phyloP scores from a whole-genome alignment of 2,797 vertebrate species.

The Thalassophryne amazonica region DNA sequence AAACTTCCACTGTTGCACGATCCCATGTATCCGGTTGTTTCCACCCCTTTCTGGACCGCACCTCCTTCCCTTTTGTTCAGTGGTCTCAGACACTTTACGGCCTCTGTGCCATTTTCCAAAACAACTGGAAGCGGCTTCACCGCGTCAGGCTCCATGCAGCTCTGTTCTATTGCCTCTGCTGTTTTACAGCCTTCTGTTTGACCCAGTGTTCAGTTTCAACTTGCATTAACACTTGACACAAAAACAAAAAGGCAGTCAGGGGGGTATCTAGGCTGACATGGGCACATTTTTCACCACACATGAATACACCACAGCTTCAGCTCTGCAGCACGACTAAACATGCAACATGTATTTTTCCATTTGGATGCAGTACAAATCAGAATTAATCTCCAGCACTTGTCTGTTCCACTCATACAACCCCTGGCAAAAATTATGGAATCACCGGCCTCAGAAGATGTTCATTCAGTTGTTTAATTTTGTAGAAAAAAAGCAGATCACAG shows the following conservation, averaged over 20 bases:
- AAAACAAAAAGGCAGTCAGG: slow-evolving; percentile 64
- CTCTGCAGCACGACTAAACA: not conserved
- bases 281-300: slow-evolving; percentile 1
- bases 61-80: slow-evolving; percentile 51
- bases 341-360: not conserved
- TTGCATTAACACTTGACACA: slow-evolving; percentile 62
- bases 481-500: too few relatives aligned
- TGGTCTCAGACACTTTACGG: slow-evolving; percentile 45
- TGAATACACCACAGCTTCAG: not conserved
- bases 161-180: slow-evolving; percentile 35
- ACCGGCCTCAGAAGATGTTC: too few relatives aligned
- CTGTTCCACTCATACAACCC: slow-evolving; percentile 33
- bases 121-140: slow-evolving; percentile 36
- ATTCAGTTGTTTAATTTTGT: too few relatives aligned
- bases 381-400: slow-evolving; percentile 38
- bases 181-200: slow-evolving; percentile 63
- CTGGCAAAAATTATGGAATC: too few relatives aligned
- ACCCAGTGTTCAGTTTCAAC: slow-evolving; percentile 74
- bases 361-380: slow-evolving; percentile 15
- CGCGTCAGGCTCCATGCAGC: slow-evolving; percentile 27
- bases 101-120: slow-evolving; percentile 62
- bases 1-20: not conserved
- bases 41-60: slow-evolving; percentile 64
- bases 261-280: slow-evolving; percentile 17
- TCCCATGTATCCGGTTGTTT: slow-evolving; percentile 38